Evolutionary conservation across 2,797 vertebrate species (phyloP).

Genomic region (Hydrocynus forskahlii): DNA sequence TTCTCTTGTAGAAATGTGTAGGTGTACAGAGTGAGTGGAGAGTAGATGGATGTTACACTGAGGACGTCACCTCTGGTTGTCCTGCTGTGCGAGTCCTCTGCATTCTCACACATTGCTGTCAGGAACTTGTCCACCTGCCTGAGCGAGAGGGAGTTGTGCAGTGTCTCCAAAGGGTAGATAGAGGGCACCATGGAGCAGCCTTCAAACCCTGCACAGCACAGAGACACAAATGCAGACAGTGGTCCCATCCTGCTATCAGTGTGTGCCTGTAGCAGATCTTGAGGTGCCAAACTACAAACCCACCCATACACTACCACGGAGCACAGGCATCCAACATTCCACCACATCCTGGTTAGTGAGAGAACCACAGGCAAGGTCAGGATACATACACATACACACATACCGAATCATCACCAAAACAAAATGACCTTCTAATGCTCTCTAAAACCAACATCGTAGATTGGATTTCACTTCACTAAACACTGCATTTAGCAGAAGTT

Average conservation of each 20-base stretch:
- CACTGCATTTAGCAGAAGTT: neutral
- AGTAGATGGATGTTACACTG: neutral
- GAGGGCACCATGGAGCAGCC: conserved; percentile 99
- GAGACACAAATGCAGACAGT: conserved; percentile 34
- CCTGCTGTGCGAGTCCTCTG: conserved; percentile 81
- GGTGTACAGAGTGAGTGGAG: neutral
- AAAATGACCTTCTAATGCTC: neutral
- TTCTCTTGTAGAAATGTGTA: neutral
- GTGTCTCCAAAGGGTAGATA: conserved; percentile 95
- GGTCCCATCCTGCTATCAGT: conserved; percentile 34
- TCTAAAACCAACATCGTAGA: neutral
- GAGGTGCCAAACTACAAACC: neutral
- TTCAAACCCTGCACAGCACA: conserved; percentile 87
- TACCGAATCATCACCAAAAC: neutral
- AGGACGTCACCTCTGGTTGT: conserved; percentile 83
- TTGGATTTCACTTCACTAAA: neutral
- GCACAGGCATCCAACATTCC: conserved; percentile 21
- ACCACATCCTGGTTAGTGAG: conserved; percentile 48
- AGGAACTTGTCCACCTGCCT: conserved; percentile 95
- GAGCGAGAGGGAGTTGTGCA: conserved; percentile 97
- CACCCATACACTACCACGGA: neutral
- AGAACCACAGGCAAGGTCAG: conserved; percentile 17
- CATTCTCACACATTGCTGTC: conserved; percentile 85
- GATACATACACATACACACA: conserved; percentile 29
- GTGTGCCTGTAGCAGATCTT: conserved; percentile 30